Evolutionary conservation across 2,888 invertebrate genomes (phyloP).

Genomic region (Drosophila longiperda): DNA sequence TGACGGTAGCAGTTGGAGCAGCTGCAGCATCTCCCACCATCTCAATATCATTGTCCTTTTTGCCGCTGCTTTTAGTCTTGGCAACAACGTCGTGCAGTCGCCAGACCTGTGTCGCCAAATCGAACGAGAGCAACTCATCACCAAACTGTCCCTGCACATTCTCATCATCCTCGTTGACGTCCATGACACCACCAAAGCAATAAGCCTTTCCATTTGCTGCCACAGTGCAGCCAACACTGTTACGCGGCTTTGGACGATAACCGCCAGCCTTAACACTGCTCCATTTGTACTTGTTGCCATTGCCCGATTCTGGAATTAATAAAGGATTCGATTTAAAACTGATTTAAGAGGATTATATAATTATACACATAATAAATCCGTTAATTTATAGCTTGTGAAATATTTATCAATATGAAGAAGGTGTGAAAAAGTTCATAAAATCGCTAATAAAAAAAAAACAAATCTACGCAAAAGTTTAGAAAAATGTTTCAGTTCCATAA

Average conservation of each 20-base stretch:
- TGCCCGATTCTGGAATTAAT: constrained; percentile 86
- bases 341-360: background rate
- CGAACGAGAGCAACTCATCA: constrained; percentile 91
- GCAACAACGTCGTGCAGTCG: constrained; percentile 87
- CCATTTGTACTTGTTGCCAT: constrained; percentile 90
- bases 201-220: constrained; percentile 89
- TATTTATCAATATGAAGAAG: background rate
- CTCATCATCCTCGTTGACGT: constrained; percentile 93
- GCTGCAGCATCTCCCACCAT: constrained; percentile 69
- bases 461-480: too few species aligned
- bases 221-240: constrained; percentile 89
- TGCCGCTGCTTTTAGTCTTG: constrained; percentile 74
- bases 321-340: background rate
- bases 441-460: too few species aligned
- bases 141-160: constrained; percentile 91
- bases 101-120: constrained; percentile 90
- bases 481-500: too few species aligned
- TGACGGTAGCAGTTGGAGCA: constrained; percentile 16
- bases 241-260: constrained; percentile 87
- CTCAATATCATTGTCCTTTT: constrained; percentile 69
- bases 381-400: background rate
- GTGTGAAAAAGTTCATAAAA: too few species aligned
- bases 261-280: constrained; percentile 88
- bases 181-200: constrained; percentile 94
- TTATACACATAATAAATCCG: too few species aligned